These are phyloP conservation scores for Rotaria magnacalcarata DNA, from an alignment of 2,888 invertebrate species.

Conservation along the genomic window DNA sequence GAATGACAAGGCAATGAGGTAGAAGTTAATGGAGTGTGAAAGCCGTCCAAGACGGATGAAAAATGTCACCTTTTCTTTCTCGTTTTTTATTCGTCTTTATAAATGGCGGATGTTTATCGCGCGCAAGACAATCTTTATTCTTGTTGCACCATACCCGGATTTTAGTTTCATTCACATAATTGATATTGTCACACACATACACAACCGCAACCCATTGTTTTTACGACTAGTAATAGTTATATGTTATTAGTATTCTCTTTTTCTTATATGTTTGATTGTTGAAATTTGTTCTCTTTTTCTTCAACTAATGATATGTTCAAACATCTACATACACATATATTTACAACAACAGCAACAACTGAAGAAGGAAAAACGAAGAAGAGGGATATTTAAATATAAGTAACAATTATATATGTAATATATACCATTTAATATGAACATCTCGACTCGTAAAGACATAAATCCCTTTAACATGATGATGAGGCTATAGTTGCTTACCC, in stretches of 20 bases:
- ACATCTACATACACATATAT: not conserved
- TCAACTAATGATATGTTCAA: conserved; percentile 4
- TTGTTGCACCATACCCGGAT: not conserved
- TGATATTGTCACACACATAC: conserved; percentile 17
- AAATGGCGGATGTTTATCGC: not conserved
- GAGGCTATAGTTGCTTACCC: not conserved
- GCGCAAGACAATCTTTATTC: not conserved
- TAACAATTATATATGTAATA: not conserved
- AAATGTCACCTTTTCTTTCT: not conserved
- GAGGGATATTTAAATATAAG: not conserved
- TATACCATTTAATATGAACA: not conserved
- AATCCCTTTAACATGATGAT: not conserved
- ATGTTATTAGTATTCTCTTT: not conserved
- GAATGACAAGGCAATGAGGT: not conserved
- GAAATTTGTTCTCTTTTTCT: conserved; percentile 1
- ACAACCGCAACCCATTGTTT: not conserved
- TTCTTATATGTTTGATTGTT: not conserved
- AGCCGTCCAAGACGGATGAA: not conserved
- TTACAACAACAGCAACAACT: not conserved
- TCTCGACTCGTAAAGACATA: not conserved
- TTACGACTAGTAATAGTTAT: conserved; percentile 7
- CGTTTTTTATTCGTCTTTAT: not conserved
- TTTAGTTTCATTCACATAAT: not conserved
- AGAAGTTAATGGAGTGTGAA: conserved; percentile 11
- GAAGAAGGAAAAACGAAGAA: not conserved